Conservation (phyloP, 2,113 vertebrate species). For the Malurus alboscapulatus region DNA sequence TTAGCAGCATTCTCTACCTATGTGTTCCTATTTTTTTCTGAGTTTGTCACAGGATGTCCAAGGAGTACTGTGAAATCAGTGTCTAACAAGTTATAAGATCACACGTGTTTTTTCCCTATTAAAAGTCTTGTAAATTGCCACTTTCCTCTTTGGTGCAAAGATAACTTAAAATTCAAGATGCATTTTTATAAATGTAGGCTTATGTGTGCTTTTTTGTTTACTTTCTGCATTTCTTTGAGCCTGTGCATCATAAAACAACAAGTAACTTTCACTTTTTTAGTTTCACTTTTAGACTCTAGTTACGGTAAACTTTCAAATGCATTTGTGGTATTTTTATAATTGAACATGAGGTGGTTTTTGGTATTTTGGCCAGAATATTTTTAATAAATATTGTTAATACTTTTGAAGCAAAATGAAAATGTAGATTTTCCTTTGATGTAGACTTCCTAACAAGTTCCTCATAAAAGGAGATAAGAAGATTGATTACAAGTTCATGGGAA, state of each 20-base stretch:
- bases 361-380: not conserved
- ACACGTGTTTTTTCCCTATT: rapidly evolving
- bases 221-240: constrained; percentile 29
- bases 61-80: not conserved
- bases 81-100: not conserved
- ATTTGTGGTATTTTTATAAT: constrained; percentile 13
- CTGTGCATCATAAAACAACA: constrained; percentile 17
- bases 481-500: not conserved
- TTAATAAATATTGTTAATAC: not conserved
- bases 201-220: constrained; percentile 30
- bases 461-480: not conserved
- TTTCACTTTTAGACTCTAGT: constrained; percentile 60
- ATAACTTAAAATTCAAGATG: not conserved
- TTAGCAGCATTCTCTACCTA: not conserved
- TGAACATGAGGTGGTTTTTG: not conserved
- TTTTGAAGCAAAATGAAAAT: not conserved
- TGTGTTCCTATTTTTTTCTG: constrained; percentile 27
- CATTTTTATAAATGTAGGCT: not conserved
- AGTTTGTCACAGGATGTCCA: not conserved
- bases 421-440: not conserved
- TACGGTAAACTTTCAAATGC: constrained; percentile 47
- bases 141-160: not conserved
- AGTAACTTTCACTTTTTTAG: constrained; percentile 64
- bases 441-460: not conserved
- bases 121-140: not conserved